Evolutionary conservation across 2,888 invertebrate genomes (phyloP), one percentile per base, ranked within the genome.

Genomic region (Lasioglossum leucozonium): DNA sequence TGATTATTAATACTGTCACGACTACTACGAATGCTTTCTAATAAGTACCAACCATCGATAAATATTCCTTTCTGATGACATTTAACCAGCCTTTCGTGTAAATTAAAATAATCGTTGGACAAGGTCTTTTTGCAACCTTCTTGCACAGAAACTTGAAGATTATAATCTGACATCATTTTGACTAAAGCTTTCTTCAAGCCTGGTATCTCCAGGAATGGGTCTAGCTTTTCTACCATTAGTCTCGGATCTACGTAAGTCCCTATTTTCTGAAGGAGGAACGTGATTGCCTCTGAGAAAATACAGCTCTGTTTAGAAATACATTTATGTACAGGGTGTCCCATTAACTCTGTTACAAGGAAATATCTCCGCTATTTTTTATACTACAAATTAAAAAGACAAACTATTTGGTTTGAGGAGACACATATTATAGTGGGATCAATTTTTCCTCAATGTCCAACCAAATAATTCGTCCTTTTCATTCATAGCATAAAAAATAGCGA

Each of bases 91-190:
- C 97, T 97, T 90, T 98, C 97, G 93, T 99, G 97, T 72, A 98
- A 95, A 93, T 98, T 97, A 92, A 98, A 98, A 95, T 98, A 98
- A 95, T 99, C 99, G 4, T 97, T 96, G 1, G 98, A 96, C n/a
- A 99, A 96, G 86, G 99, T 98, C 93, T 98, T 97, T 92, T 98
- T 97, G 94, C 98, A 98, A 0, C 98, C 98, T 94, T 98, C 98
- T 94, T 98, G 97, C 37, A 99, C 97, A 1, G 98, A 98, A 44
- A 98, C 97, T 96, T 99, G 99, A 83, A 99, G 96, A 93, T 98
- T 98, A 95, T 98, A 99, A 94, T 99, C 99, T 92, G 98, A 97
- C 95, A 99, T 96, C 97, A 99, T 98, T 95, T 99, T 99, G 1
- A 98, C 98, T 16, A 99, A 96, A 0, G 99, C 98, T 92, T 98